phyloP scores from a whole-genome alignment of 2,888 invertebrate species.

The Lithophane socia region DNA sequence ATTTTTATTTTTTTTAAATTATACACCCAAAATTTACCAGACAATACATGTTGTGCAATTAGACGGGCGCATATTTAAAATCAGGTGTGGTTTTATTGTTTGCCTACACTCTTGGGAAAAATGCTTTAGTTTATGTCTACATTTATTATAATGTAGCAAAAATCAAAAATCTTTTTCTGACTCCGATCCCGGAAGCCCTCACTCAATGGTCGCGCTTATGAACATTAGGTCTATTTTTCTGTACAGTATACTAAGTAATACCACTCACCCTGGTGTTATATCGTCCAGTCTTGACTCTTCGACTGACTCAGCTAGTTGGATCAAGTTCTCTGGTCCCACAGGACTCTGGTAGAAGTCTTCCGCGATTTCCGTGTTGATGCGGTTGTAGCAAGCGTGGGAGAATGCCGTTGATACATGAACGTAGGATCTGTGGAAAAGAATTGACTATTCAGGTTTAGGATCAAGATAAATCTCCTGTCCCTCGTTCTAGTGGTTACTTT shows the following conservation, averaged over 20 bases:
- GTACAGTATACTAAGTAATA: not conserved
- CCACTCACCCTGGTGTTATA: conserved; percentile 25
- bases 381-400: conserved; percentile 8
- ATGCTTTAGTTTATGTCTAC: too few relatives aligned
- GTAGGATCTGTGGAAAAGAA: conserved; percentile 19
- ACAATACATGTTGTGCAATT: too few relatives aligned
- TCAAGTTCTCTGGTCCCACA: conserved; percentile 20
- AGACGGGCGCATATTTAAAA: too few relatives aligned
- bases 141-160: too few relatives aligned
- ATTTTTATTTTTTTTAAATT: too few relatives aligned
- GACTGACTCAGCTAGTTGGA: conserved; percentile 16
- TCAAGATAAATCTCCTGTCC: too few relatives aligned
- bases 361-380: not conserved
- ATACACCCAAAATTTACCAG: too few relatives aligned
- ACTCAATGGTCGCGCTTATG: not conserved
- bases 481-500: too few relatives aligned
- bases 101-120: too few relatives aligned
- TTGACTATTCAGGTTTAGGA: not conserved
- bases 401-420: conserved; percentile 32
- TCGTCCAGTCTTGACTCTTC: conserved; percentile 9
- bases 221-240: not conserved
- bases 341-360: conserved; percentile 32
- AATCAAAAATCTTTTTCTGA: too few relatives aligned
- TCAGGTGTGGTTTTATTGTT: too few relatives aligned
- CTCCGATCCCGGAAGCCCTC: too few relatives aligned